A percentile compares a stretch with the other conserved stretches of the same genome.
These are phyloP conservation scores for Habropoda laboriosa DNA, from an alignment of 1,140 invertebrate genomes.

Conservation along the genomic window DNA sequence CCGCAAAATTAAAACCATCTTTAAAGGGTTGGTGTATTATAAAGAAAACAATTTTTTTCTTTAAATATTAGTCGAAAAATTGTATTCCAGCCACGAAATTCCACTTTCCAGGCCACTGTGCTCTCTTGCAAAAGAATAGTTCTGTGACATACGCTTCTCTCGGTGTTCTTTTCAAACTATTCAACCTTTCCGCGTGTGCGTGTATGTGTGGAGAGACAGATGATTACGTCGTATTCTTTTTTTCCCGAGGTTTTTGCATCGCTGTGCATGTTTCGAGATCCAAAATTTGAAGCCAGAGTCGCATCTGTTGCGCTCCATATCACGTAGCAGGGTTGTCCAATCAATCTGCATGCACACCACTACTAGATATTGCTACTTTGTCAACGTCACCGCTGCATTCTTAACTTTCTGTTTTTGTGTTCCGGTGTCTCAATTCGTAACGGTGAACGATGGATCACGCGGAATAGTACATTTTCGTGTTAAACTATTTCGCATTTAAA, in stretches of 20 bases:
- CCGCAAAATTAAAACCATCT: no score
- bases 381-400: slow-evolving; percentile 39
- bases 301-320: slow-evolving; percentile 49
- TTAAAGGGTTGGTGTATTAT: no score
- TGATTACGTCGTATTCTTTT: slow-evolving; percentile 49
- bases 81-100: no score
- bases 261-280: slow-evolving; percentile 60
- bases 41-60: no score
- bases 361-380: slow-evolving; percentile 39
- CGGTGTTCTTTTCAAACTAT: slow-evolving; percentile 49
- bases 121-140: slow-evolving; percentile 12
- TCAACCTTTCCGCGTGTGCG: background rate
- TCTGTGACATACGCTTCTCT: slow-evolving; percentile 37
- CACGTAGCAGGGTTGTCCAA: slow-evolving; percentile 39
- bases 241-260: slow-evolving; percentile 51
- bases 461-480: background rate
- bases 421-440: background rate
- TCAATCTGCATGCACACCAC: slow-evolving; percentile 56
- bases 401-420: slow-evolving; percentile 30
- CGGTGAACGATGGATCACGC: background rate
- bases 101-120: no score
- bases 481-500: background rate
- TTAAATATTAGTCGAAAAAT: no score
- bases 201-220: no score
- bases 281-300: slow-evolving; percentile 43